phyloP scores from a whole-genome alignment of 2,113 vertebrate species.

The Oxyruncus cristatus region DNA sequence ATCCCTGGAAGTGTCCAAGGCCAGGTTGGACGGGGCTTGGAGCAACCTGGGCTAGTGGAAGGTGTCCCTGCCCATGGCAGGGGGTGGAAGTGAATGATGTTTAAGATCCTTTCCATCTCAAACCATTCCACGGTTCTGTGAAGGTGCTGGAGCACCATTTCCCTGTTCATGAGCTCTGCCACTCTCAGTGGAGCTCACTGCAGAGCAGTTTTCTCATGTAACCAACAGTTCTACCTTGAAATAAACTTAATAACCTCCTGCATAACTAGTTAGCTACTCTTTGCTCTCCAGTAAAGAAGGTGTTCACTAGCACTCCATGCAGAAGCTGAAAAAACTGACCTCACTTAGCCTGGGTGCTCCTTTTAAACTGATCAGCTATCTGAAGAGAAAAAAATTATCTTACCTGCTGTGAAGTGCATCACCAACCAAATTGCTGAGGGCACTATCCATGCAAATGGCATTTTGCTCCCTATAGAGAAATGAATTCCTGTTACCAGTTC shows the following conservation, averaged over 20 bases:
- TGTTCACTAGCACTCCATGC: rapidly evolving
- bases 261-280: rapidly evolving
- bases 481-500: not conserved
- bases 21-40: not conserved
- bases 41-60: not conserved
- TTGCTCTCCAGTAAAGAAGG: not conserved
- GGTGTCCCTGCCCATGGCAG: not conserved
- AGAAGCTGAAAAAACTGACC: not conserved
- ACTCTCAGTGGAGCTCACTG: not conserved
- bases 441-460: not conserved
- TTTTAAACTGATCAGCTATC: not conserved
- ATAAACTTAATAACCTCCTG: not conserved
- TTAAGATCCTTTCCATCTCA: rapidly evolving
- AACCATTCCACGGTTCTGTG: not conserved
- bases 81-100: rapidly evolving
- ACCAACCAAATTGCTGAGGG: not conserved
- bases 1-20: not conserved
- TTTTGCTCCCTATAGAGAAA: not conserved
- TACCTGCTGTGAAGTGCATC: not conserved
- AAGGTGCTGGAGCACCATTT: not conserved
- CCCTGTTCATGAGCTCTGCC: not conserved
- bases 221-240: not conserved
- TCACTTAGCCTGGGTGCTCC: not conserved
- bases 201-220: not conserved
- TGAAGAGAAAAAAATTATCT: rapidly evolving